Base-by-base conservation (phyloP, 2,888 invertebrate species). In the Nomada fucata region DNA sequence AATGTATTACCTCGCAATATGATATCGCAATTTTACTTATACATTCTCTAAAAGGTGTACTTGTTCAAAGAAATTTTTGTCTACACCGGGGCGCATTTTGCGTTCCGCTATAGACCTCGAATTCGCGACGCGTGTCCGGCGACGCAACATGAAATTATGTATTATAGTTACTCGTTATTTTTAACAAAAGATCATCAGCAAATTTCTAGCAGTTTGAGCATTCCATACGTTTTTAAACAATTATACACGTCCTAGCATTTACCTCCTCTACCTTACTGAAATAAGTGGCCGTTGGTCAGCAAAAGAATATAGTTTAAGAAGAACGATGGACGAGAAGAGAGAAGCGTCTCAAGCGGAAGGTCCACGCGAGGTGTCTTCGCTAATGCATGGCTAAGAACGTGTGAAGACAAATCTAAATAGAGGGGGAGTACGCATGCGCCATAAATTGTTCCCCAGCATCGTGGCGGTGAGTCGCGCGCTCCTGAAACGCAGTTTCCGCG, bases 401-500 rank as follows among this genome's bases (percentile, higher is more conserved):
- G 61, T 18, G 75, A 83, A 79, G 65, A 70, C 20, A 53, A 47
- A 75, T 81, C 61, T 64, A 61, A 75, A 65, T 42, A 59, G 79
- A 79, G 77, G 57, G 79, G 80, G 72, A 86, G 72, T 82, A 90
- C 91, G 92, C 91, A 86, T 91, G 92, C 92, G 91, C 90, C 79
- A 64, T 69, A 68, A 70, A 76, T 81, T 69, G 59, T 52, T 76
- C 70, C 61, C 74, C 52, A 64, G 76, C 82, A 88, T 82, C 80
- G 80, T 57, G 60, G 75, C 79, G 78, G 83, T 76, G 72, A 26
- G 77, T 79, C 84, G 89, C 89, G 88, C 87, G 90, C 89, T 91
- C 88, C 90, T 91, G 91, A 90, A 91, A 91, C 93, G 93, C 93
- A 93, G 93, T 93, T 93, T 93, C 92, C 92, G 92, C 91, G 91